These are phyloP conservation scores for Diabrotica undecimpunctata DNA, from an alignment of 1,140 invertebrate species.

Conservation along the genomic window DNA sequence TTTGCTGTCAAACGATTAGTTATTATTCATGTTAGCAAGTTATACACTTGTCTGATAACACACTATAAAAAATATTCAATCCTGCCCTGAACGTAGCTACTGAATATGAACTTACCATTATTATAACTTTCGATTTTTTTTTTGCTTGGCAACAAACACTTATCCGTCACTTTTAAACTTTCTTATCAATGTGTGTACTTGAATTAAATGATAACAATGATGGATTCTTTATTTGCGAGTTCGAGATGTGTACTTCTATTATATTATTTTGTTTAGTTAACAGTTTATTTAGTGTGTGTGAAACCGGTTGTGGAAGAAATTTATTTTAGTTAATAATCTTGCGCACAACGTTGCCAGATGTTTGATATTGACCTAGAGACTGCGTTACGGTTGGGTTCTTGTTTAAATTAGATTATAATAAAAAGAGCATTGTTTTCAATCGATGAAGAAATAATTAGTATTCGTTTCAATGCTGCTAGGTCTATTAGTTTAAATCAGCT, in stretches of 20 bases:
- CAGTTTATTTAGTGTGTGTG: neutral
- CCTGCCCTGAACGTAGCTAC: no score
- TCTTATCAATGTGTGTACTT: constrained; percentile 2
- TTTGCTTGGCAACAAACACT: neutral
- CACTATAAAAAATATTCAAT: no score
- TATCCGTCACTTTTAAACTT: constrained; percentile 2
- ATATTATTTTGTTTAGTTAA: neutral
- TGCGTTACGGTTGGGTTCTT: no score
- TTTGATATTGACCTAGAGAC: neutral
- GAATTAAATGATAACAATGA: constrained; percentile 3
- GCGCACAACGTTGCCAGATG: neutral
- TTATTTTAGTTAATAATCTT: neutral
- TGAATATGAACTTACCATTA: no score
- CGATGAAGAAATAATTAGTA: no score
- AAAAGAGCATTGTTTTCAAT: no score
- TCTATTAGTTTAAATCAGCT: no score
- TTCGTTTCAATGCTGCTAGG: no score
- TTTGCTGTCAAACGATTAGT: no score
- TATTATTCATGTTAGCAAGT: no score
- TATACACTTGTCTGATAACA: no score
- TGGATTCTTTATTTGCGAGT: neutral
- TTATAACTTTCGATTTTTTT: neutral
- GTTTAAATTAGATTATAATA: no score
- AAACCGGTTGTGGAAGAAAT: neutral
- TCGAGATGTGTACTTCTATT: neutral